Evolutionary conservation across 2,888 invertebrate species (phyloP).

Genomic region (Scaptodrosophila latifasciaeformis): DNA sequence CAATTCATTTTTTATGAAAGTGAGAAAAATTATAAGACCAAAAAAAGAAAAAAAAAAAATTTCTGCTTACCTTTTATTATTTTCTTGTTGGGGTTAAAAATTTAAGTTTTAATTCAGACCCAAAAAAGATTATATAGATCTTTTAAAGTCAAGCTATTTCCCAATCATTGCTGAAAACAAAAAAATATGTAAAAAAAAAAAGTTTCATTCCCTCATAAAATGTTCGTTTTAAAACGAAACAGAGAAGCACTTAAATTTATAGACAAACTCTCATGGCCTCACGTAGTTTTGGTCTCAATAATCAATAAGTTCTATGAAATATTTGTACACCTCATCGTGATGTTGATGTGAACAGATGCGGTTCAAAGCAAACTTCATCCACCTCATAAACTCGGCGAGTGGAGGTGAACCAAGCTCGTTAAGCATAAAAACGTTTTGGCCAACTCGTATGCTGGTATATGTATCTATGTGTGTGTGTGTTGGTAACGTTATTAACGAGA

Average conservation of each 20-base stretch:
- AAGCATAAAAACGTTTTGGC: conserved; percentile 7
- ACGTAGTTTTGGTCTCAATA: conserved; percentile 58
- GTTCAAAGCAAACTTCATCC: background rate
- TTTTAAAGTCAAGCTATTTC: no score
- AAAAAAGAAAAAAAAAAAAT: no score
- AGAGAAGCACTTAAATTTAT: background rate
- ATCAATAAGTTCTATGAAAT: conserved; percentile 69
- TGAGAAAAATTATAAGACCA: no score
- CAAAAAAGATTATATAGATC: no score
- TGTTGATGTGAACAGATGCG: background rate
- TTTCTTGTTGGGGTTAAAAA: no score
- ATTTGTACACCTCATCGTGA: conserved; percentile 31
- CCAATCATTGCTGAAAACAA: conserved; percentile 9
- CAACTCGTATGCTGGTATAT: background rate
- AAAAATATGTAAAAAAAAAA: background rate
- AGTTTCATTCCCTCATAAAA: background rate
- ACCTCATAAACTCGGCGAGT: no score
- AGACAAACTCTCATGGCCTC: conserved; percentile 27
- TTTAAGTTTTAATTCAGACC: no score
- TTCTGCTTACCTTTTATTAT: no score
- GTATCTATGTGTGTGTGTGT: conserved; percentile 16
- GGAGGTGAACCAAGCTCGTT: conserved; percentile 20
- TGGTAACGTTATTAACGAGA: conserved; percentile 57
- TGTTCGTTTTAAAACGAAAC: no score
- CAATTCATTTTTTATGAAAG: no score